Evolutionary conservation across 2,797 vertebrate species (phyloP).

Genomic region (Acanthornis magna): DNA sequence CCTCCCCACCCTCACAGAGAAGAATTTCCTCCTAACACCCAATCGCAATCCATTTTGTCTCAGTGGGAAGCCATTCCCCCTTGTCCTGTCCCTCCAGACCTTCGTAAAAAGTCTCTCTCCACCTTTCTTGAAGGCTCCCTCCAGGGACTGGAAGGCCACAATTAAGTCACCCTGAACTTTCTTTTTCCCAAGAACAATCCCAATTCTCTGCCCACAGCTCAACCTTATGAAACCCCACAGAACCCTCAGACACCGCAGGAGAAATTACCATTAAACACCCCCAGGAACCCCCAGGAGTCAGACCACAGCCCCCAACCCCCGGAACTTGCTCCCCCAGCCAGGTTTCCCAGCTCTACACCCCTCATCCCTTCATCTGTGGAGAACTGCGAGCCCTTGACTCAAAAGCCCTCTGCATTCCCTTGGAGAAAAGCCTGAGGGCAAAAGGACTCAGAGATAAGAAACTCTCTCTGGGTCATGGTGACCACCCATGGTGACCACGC

Average conservation of each 20-base stretch:
- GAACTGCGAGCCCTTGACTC: too few relatives aligned
- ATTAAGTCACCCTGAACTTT: background rate
- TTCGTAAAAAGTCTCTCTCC: background rate
- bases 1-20: accelerated
- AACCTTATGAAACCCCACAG: accelerated
- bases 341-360: background rate
- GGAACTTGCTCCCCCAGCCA: background rate
- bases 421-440: too few relatives aligned
- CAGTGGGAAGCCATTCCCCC: background rate
- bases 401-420: too few relatives aligned
- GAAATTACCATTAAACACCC: background rate
- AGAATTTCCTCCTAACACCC: background rate
- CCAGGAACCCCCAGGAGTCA: background rate
- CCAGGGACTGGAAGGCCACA: background rate
- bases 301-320: background rate
- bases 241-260: background rate
- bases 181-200: background rate
- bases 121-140: background rate
- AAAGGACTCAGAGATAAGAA: too few relatives aligned
- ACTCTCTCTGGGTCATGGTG: too few relatives aligned
- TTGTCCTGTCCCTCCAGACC: background rate
- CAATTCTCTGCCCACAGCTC: background rate
- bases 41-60: background rate
- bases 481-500: too few relatives aligned
- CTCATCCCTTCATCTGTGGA: background rate